Evolutionary conservation across 2,797 vertebrate species (phyloP).

Genomic region (Semaprochilodus insignis): DNA sequence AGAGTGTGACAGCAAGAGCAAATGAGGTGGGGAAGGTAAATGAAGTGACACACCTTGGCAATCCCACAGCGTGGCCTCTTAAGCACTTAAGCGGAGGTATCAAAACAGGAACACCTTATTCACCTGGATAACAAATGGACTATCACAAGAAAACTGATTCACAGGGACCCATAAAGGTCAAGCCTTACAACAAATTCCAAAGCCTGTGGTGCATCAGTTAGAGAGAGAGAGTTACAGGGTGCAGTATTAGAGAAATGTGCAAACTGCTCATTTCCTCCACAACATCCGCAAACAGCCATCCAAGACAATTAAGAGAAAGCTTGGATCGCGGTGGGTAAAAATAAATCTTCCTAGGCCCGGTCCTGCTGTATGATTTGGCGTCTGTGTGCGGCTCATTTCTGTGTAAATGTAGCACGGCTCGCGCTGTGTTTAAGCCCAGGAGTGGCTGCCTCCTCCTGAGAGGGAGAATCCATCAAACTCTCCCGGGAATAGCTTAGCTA

Average conservation of each 20-base stretch:
- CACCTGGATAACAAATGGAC: constrained; percentile 35
- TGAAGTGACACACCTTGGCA: constrained; percentile 32
- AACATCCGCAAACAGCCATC: constrained; percentile 36
- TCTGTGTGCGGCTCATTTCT: constrained; percentile 71
- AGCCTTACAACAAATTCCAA: constrained; percentile 18
- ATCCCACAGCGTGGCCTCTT: constrained; percentile 23
- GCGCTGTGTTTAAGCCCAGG: constrained; percentile 71
- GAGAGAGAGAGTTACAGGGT: not conserved
- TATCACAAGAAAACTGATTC: constrained; percentile 27
- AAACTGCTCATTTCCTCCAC: constrained; percentile 13
- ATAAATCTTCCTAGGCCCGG: constrained; percentile 60
- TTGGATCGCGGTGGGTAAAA: constrained; percentile 47
- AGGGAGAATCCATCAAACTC: constrained; percentile 79
- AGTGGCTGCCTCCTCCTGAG: constrained; percentile 73
- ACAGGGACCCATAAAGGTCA: constrained; percentile 15
- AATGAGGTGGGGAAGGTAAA: constrained; percentile 38
- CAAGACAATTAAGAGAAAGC: constrained; percentile 50
- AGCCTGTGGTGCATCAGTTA: constrained; percentile 28
- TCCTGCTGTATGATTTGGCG: constrained; percentile 65
- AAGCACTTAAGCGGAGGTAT: constrained; percentile 23
- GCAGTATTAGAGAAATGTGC: constrained; percentile 43
- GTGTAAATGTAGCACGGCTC: constrained; percentile 75
- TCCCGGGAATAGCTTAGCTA: constrained; percentile 72
- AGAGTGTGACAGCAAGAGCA: constrained; percentile 12
- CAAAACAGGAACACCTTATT: constrained; percentile 37